These are phyloP conservation scores for Ondatra zibethicus DNA, from an alignment of 2,113 vertebrate genomes.

Conservation along the genomic window DNA sequence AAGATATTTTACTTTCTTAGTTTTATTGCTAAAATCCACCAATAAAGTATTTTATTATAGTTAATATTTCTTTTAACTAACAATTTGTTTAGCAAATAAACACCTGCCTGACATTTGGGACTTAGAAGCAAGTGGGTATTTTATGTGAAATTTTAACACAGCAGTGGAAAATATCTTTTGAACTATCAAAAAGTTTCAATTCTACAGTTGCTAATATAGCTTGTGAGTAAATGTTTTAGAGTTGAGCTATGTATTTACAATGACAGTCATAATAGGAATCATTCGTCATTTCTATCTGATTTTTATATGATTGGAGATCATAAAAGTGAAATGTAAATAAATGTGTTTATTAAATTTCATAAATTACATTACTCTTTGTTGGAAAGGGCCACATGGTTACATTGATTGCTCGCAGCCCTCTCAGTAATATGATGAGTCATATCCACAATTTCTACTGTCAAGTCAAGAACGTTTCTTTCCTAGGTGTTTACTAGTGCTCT, in stretches of 20 bases:
- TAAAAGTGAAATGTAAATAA: not conserved
- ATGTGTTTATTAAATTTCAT: not conserved
- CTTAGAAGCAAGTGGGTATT: not conserved
- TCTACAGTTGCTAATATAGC: not conserved
- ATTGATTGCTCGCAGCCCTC: not conserved
- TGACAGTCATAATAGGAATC: not conserved
- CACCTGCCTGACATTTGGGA: not conserved
- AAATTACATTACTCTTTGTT: not conserved
- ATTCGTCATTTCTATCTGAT: not conserved
- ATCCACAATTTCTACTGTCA: not conserved
- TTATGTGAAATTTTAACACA: not conserved
- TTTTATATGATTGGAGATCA: not conserved
- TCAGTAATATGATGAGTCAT: not conserved
- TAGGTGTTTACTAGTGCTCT: not conserved
- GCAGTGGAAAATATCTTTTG: not conserved
- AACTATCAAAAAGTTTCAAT: not conserved
- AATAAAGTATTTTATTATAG: constrained; percentile 39
- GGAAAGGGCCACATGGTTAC: not conserved
- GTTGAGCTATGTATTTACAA: not conserved
- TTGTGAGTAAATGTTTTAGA: not conserved
- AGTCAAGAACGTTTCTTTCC: not conserved
- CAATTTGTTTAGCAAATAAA: not conserved
- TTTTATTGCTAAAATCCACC: constrained; percentile 11
- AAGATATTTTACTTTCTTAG: not conserved
- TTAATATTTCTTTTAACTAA: constrained; percentile 39